A percentile compares a stretch with the other conserved stretches of the same genome.
Conservation (phyloP, 1,140 invertebrate genomes). For the Zaprionus vittiger region DNA sequence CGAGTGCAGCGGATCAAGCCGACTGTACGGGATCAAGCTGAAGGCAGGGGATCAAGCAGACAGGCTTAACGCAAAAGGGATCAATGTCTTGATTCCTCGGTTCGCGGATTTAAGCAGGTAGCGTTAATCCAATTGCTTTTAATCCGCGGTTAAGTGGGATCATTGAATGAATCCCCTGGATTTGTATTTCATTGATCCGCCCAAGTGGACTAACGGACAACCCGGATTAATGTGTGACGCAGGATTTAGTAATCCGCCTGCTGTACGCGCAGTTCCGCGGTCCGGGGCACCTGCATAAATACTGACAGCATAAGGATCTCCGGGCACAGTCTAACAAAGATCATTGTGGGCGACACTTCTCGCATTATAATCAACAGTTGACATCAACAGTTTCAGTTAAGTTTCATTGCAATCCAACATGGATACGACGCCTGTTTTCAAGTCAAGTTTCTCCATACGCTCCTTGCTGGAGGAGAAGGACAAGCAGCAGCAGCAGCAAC, state of each 20-base stretch:
- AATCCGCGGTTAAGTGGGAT: conserved; percentile 57
- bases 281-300: conserved; percentile 18
- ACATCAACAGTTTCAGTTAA: background rate
- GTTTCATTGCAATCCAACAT: conserved; percentile 1
- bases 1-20: too few species aligned
- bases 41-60: too few species aligned
- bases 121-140: conserved; percentile 56
- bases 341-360: background rate
- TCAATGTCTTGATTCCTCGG: background rate
- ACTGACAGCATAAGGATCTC: background rate
- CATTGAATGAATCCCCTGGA: conserved; percentile 75
- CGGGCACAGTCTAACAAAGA: background rate
- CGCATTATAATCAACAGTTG: background rate
- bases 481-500: background rate
- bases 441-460: conserved; percentile 68
- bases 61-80: too few species aligned
- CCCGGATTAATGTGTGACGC: conserved; percentile 37
- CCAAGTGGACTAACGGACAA: conserved; percentile 22
- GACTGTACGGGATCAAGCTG: too few species aligned
- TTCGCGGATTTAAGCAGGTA: conserved; percentile 39
- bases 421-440: conserved; percentile 55
- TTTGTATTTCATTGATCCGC: conserved; percentile 73
- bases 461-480: conserved; percentile 39
- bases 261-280: background rate
- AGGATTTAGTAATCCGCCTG: conserved; percentile 20